phyloP scores from a whole-genome alignment of 2,797 vertebrate species.

The Melanotaenia trifasciata region DNA sequence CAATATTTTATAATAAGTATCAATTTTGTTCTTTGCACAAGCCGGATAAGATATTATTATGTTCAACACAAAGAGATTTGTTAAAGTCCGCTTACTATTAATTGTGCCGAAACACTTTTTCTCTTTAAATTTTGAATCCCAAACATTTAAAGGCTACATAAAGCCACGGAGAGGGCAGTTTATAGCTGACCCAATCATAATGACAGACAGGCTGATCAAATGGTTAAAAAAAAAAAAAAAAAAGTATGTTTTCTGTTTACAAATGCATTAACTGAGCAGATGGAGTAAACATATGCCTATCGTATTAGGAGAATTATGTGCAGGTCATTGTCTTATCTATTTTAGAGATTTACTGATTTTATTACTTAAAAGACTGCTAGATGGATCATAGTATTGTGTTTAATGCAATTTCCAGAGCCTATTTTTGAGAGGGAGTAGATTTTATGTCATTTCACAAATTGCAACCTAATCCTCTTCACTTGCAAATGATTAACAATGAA shows the following conservation, averaged over 20 bases:
- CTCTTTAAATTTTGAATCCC: conserved; percentile 25
- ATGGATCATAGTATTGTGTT: conserved; percentile 67
- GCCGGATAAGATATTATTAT: conserved; percentile 35
- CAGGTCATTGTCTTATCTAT: conserved; percentile 54
- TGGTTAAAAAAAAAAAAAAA: neutral
- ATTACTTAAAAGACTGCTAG: conserved; percentile 55
- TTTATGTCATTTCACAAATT: conserved; percentile 84
- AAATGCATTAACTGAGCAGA: conserved; percentile 65
- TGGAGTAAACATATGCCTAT: conserved; percentile 70
- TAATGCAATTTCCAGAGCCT: conserved; percentile 76
- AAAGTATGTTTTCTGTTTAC: conserved; percentile 24
- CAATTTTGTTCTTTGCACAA: conserved; percentile 35
- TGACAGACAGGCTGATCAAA: neutral
- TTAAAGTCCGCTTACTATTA: conserved; percentile 37
- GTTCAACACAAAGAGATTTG: conserved; percentile 12
- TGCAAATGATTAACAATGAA: conserved; percentile 84
- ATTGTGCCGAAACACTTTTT: conserved; percentile 31
- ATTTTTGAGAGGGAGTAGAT: conserved; percentile 77
- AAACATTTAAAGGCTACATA: conserved; percentile 31
- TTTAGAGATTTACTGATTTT: conserved; percentile 59
- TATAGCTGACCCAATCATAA: conserved; percentile 2
- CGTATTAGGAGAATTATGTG: conserved; percentile 55
- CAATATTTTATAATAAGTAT: conserved; percentile 54
- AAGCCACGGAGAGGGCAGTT: conserved; percentile 13
- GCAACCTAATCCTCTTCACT: conserved; percentile 83